Percentiles rank a stretch among this genome's conserved stretches.
Evolutionary conservation across 2,888 invertebrate species (phyloP).

Genomic region (Mayetiola destructor): DNA sequence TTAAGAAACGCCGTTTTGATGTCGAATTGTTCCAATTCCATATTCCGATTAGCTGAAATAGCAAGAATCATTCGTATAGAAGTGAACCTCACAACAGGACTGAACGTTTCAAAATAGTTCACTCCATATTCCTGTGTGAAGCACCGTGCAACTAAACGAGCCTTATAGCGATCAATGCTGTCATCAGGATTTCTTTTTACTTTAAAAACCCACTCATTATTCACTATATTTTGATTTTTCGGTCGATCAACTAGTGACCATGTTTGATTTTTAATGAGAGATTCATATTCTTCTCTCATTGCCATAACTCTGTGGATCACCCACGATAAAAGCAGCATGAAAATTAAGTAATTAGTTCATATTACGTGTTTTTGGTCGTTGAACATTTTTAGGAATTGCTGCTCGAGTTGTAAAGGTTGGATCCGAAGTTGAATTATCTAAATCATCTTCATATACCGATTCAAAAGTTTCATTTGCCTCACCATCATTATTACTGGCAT

Average conservation of each 20-base stretch:
- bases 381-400: not conserved
- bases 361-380: not conserved
- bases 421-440: not conserved
- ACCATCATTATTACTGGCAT: not conserved
- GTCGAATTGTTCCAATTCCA: conserved; percentile 20
- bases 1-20: conserved; percentile 20
- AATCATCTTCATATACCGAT: not conserved
- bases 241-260: conserved; percentile 14
- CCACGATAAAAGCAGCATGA: not conserved
- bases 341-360: not conserved
- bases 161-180: conserved; percentile 13
- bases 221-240: conserved; percentile 16
- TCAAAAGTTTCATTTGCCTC: not conserved
- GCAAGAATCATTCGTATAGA: conserved; percentile 18
- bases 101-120: conserved; percentile 21
- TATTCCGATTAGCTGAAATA: conserved; percentile 18
- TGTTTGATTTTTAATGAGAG: not conserved
- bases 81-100: conserved; percentile 18
- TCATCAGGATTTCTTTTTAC: conserved; percentile 16
- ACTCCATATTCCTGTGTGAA: conserved; percentile 20
- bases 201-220: conserved; percentile 19
- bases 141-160: conserved; percentile 16
- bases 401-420: not conserved
- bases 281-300: not conserved
- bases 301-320: not conserved